Conservation (phyloP, 1,140 invertebrate genomes). For the Ditylenchus dipsaci region DNA sequence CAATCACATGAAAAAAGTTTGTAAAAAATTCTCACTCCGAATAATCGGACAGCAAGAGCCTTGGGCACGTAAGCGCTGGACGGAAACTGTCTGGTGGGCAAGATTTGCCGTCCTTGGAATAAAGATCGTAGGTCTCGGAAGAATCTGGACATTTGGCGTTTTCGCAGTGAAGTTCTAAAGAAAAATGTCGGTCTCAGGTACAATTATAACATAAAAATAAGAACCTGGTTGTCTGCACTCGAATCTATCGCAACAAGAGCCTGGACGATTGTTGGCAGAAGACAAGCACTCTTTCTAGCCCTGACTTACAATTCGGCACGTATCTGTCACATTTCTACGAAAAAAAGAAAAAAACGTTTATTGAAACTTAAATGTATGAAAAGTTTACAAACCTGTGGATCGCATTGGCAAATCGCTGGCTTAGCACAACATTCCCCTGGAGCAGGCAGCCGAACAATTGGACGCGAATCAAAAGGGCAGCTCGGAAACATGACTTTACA, state of each 20-base stretch:
- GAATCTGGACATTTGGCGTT: constrained; percentile 34
- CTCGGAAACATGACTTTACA: constrained; percentile 40
- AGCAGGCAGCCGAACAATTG: constrained; percentile 5
- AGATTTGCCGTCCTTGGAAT: constrained; percentile 37
- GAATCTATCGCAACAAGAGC: constrained; percentile 58
- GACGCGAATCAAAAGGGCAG: constrained; percentile 46
- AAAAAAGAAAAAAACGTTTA: too few species aligned
- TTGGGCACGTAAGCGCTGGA: constrained; percentile 45
- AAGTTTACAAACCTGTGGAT: constrained; percentile 29
- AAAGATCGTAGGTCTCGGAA: constrained; percentile 26
- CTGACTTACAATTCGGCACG: constrained; percentile 44
- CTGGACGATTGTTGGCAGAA: constrained; percentile 45
- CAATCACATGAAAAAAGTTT: background rate
- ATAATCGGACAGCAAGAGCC: constrained; percentile 50
- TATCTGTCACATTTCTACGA: constrained; percentile 44
- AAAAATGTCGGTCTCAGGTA: too few species aligned
- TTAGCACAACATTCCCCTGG: constrained; percentile 38
- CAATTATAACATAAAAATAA: too few species aligned
- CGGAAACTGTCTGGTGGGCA: constrained; percentile 52
- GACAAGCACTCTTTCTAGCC: constrained; percentile 43
- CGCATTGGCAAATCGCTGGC: constrained; percentile 41
- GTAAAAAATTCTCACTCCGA: constrained; percentile 32
- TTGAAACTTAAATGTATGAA: too few species aligned
- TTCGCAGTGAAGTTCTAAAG: constrained; percentile 20
- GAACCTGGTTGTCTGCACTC: constrained; percentile 54